These are phyloP conservation scores for Diarsia mendica DNA, from an alignment of 2,888 invertebrate species.

Conservation along the genomic window DNA sequence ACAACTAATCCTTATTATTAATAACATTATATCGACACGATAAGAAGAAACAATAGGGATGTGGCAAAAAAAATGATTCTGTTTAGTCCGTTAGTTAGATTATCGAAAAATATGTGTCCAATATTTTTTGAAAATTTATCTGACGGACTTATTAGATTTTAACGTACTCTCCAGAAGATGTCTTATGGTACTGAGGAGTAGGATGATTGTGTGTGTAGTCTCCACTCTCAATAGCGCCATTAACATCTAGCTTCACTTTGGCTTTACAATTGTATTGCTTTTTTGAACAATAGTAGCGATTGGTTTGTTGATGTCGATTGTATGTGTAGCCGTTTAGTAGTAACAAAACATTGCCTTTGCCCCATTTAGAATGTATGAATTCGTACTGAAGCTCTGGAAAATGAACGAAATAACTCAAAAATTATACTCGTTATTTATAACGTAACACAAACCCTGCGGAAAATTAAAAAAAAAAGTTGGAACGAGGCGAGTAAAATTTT, in stretches of 20 bases:
- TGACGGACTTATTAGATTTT: not conserved
- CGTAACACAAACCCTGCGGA: not conserved
- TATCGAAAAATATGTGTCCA: not conserved
- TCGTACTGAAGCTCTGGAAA: conserved; percentile 47
- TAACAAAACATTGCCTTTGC: conserved; percentile 54
- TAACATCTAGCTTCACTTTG: conserved; percentile 42
- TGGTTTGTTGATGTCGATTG: conserved; percentile 41
- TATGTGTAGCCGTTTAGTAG: conserved; percentile 63
- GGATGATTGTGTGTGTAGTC: conserved; percentile 5
- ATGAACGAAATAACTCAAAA: not conserved
- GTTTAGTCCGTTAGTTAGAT: too few relatives aligned
- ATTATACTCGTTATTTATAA: not conserved
- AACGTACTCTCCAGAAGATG: not conserved
- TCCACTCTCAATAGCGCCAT: not conserved
- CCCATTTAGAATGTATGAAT: conserved; percentile 49
- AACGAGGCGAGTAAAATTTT: too few relatives aligned
- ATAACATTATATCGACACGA: too few relatives aligned
- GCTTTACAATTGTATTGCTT: conserved; percentile 52
- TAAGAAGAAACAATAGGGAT: not conserved
- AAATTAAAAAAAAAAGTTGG: too few relatives aligned
- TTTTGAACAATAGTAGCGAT: conserved; percentile 61
- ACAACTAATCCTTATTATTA: too few relatives aligned
- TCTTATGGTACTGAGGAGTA: not conserved
- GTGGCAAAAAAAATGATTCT: too few relatives aligned
- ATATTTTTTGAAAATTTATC: too few relatives aligned